Conservation (phyloP, 2,888 invertebrate genomes). For the Ganaspis brasiliensis region DNA sequence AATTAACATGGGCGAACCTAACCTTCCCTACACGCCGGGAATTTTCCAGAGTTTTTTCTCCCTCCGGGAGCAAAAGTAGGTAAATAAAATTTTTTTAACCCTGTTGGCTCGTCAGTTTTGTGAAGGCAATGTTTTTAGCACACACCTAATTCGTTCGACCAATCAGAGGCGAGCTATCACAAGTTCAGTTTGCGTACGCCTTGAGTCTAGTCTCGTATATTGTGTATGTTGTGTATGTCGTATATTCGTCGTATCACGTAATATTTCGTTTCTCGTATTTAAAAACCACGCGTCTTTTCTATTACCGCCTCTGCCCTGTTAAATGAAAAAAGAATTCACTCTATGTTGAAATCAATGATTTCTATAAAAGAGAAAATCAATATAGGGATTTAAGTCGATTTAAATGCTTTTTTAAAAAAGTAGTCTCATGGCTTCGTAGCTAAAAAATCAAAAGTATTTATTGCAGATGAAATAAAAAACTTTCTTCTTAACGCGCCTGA, state of each 20-base stretch:
- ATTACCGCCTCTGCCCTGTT: too few relatives aligned
- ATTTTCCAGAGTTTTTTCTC: not conserved
- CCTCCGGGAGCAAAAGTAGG: not conserved
- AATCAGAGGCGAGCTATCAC: not conserved
- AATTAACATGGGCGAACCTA: not conserved
- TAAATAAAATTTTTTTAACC: not conserved
- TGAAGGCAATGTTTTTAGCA: not conserved
- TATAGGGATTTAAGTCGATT: not conserved
- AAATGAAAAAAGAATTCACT: not conserved
- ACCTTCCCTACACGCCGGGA: not conserved
- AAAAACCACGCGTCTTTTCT: too few relatives aligned
- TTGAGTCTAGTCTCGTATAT: not conserved
- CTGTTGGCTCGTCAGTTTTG: not conserved
- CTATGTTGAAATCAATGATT: not conserved
- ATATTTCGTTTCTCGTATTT: too few relatives aligned
- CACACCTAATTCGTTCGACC: not conserved
- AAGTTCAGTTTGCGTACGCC: not conserved
- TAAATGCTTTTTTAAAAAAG: constrained; percentile 48
- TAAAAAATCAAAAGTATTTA: not conserved
- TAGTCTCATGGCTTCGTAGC: constrained; percentile 60
- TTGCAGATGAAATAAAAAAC: not conserved
- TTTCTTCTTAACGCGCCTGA: not conserved
- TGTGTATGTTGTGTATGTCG: not conserved
- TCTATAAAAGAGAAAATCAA: not conserved
- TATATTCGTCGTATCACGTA: not conserved